Conservation (phyloP, 2,888 invertebrate species). For the Leucania comma region DNA sequence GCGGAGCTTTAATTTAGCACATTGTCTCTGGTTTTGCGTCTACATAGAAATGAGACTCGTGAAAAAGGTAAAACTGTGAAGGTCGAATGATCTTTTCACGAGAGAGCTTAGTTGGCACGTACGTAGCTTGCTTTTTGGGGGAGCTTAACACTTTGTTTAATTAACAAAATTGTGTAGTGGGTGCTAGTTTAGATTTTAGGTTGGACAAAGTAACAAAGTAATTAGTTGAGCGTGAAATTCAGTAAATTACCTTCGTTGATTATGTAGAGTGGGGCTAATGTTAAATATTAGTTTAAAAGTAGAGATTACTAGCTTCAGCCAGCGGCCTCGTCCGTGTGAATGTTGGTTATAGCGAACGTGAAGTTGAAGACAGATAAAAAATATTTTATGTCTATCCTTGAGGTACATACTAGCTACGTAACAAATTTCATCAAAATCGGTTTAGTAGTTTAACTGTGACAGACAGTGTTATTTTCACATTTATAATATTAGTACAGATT, state of each 20-base stretch:
- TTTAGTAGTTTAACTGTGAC: too few relatives aligned
- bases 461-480: too few relatives aligned
- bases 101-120: constrained; percentile 60
- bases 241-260: background rate
- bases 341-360: too few relatives aligned
- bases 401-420: too few relatives aligned
- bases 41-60: constrained; percentile 65
- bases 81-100: constrained; percentile 58
- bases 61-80: constrained; percentile 61
- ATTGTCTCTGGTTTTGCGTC: constrained; percentile 70
- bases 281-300: constrained; percentile 3
- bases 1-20: constrained; percentile 75
- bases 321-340: too few relatives aligned
- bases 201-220: constrained; percentile 17
- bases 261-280: background rate
- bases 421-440: too few relatives aligned
- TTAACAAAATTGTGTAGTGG: constrained; percentile 52
- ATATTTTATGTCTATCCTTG: too few relatives aligned
- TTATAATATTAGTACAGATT: too few relatives aligned
- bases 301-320: background rate
- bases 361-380: too few relatives aligned
- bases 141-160: constrained; percentile 56
- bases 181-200: constrained; percentile 30
- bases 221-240: constrained; percentile 26
- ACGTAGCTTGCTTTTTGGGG: constrained; percentile 50